A percentile compares a stretch with the other conserved stretches of the same genome.
These are phyloP conservation scores for Thunnus thynnus DNA, from an alignment of 2,113 vertebrate genomes.

Conservation along the genomic window DNA sequence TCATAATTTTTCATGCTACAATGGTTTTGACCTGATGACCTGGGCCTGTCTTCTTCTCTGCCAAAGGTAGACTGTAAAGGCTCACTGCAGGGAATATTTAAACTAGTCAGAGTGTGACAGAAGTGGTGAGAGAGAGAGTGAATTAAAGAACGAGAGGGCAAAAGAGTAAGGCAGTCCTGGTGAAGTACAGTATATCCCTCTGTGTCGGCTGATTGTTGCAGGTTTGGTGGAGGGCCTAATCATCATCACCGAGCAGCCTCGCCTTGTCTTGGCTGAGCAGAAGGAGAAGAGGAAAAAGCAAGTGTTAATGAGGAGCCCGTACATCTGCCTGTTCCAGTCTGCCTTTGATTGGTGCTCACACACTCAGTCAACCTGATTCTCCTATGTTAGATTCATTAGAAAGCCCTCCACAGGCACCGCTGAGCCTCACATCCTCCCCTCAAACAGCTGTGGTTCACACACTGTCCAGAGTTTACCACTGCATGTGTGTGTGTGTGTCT, in stretches of 20 bases:
- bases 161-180: slow-evolving; percentile 1
- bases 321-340: slow-evolving; percentile 55
- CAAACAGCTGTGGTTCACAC: slow-evolving; percentile 51
- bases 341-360: slow-evolving; percentile 63
- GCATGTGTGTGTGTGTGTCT: background rate
- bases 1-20: slow-evolving; percentile 1
- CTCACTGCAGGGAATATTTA: background rate
- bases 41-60: slow-evolving; percentile 15
- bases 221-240: slow-evolving; percentile 44
- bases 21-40: slow-evolving; percentile 29
- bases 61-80: background rate
- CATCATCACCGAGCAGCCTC: slow-evolving; percentile 40
- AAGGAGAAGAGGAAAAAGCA: slow-evolving; percentile 12
- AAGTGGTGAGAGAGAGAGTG: background rate
- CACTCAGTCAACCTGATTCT: slow-evolving; percentile 55
- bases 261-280: slow-evolving; percentile 43
- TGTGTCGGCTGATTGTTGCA: slow-evolving; percentile 33
- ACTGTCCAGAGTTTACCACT: background rate
- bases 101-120: slow-evolving; percentile 3
- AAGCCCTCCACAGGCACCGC: slow-evolving; percentile 27
- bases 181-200: background rate
- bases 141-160: slow-evolving; percentile 2
- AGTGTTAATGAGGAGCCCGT: slow-evolving; percentile 66
- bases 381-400: slow-evolving; percentile 59
- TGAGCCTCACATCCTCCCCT: slow-evolving; percentile 40